Base-by-base conservation (phyloP, 2,888 invertebrate species). In the Ophraella communa region DNA sequence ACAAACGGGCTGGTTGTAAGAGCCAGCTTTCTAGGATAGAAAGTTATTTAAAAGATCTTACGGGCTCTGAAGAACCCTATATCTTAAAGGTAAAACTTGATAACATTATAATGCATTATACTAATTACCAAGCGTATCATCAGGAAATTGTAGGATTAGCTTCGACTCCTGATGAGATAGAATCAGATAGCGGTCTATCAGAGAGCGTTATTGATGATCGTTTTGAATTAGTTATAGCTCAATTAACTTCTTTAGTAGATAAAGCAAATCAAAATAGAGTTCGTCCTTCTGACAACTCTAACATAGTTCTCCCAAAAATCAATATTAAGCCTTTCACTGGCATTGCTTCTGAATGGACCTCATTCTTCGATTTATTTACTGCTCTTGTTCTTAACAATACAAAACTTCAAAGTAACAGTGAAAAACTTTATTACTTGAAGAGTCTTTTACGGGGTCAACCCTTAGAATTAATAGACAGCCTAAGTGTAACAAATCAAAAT, bases 381-480 rank as follows among this genome's bases (percentile, higher is more conserved):
- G 35, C 54, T 2, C 18, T 54, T 8, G 42, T 54, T 1, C 14
- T 54, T 2, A 42, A 54, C 23, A 54, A 54, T 54, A n/a, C 1
- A 21, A 54, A 42, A 11, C 14, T 54, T 3, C 35, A 54, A 42
- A n/a, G n/a, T n/a, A n/a, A 14, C 39, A n/a, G 54, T 7, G 23
- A 54, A 14, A 52, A 52, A 52, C 52, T 52, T 52, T 52, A 33
- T 23, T 54, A 54, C 21, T 14, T 54, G 3, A 54, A 54, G 2
- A 24, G 39, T n/a, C 42, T 35, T 20, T 42, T 54, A 14, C 11
- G n/a, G 11, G 54, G 39, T 4, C 14, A 54, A 54, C 54, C 54
- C n/a, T 8, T 20, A 21, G 21, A 39, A 39, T 14, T 54, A 7
- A 54, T 54, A 27, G 27, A 27, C 27, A 39, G 23, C 21, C 42